Evolutionary conservation across 2,888 invertebrate species (phyloP), one percentile per base, ranked within the genome.

Genomic region (Xylota sylvarum): DNA sequence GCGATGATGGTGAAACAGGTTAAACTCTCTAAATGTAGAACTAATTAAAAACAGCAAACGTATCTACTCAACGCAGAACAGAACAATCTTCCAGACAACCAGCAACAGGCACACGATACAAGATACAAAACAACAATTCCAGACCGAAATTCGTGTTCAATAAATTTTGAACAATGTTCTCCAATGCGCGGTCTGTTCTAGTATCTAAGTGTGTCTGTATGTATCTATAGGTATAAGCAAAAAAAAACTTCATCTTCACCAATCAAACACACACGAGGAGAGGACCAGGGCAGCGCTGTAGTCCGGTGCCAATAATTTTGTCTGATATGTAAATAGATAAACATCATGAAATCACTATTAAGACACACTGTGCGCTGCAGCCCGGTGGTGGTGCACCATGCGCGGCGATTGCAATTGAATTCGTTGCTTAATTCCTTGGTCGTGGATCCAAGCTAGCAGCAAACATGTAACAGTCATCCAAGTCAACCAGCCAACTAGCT

Each of bases 61-160:
- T n/a, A 43, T 43, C n/a, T 43, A 69, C 73, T 70, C 74, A 74
- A 58, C 74, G 56, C 67, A 58, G 12, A n/a, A 43, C 52, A 84
- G 55, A 46, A 40, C 73, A 19, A 69, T 74, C 69, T 62, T n/a
- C n/a, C n/a, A n/a, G n/a, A n/a, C 43, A 74, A 72, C n/a, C 64
- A 65, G 40, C 65, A 79, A 60, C 78, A 82, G 58, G 35, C 58
- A 30, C 52, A 74, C 43, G 27, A 72, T 58, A 85, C 85, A 77
- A 76, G 81, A 72, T 64, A 43, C 58, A 32, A 56, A 72, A 85
- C 81, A 85, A 81, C 81, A 76, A 81, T 85, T 40, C 76, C 82
- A 81, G 73, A 81, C 85, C 87, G 69, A 88, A 88, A 88, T 87
- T 87, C 88, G 88, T 88, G 88, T 88, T 88, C 88, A 88, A 88